phyloP scores from a whole-genome alignment of 2,888 invertebrate genomes.

The Philhelius pedissequus region DNA sequence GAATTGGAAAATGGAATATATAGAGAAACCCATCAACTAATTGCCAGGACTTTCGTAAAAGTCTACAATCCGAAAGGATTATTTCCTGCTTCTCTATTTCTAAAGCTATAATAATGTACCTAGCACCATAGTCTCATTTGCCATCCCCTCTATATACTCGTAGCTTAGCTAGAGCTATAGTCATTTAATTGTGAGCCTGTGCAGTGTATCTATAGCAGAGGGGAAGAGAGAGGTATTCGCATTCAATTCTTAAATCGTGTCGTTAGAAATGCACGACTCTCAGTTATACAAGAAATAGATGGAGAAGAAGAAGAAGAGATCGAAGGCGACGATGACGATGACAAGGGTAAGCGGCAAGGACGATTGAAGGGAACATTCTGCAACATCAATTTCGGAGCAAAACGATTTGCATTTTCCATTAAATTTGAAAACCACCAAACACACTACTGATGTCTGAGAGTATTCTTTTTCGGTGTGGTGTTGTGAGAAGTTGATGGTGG shows the following conservation, averaged over 20 bases:
- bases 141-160: not conserved
- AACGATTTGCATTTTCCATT: constrained; percentile 67
- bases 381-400: constrained; percentile 52
- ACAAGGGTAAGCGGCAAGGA: not conserved
- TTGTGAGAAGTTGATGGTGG: too few species aligned
- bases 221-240: not conserved
- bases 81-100: not conserved
- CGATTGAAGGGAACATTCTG: constrained; percentile 26
- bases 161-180: not conserved
- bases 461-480: not conserved
- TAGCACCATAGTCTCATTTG: too few species aligned
- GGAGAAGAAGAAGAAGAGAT: not conserved
- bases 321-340: not conserved
- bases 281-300: not conserved
- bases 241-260: constrained; percentile 26
- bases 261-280: constrained; percentile 29
- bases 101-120: too few species aligned
- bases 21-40: constrained; percentile 58
- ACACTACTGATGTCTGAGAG: constrained; percentile 43
- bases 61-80: constrained; percentile 42
- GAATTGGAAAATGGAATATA: constrained; percentile 8
- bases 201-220: not conserved
- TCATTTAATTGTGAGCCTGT: constrained; percentile 55
- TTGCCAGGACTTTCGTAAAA: constrained; percentile 46
- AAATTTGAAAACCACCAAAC: constrained; percentile 54